A percentile compares a stretch with the other conserved stretches of the same genome.
phyloP scores from a whole-genome alignment of 2,888 invertebrate genomes.

The Brenthis daphne region DNA sequence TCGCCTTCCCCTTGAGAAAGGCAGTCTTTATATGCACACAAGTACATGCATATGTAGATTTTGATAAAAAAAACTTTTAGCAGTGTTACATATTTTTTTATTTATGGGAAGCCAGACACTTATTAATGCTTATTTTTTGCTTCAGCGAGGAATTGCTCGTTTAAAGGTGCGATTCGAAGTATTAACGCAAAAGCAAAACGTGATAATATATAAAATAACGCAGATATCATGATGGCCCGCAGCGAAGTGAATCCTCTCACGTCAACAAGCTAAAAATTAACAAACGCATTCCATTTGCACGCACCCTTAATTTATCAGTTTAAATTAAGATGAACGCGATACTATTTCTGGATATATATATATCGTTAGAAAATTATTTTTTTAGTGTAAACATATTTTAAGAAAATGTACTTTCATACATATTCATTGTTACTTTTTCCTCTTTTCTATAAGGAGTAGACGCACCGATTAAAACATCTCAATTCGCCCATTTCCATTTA shows the following conservation, averaged over 20 bases:
- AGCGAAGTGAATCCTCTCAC: constrained; percentile 54
- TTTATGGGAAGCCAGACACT: constrained; percentile 49
- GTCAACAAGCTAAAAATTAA: constrained; percentile 40
- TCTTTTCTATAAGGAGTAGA: too few relatives aligned
- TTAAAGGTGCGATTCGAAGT: constrained; percentile 41
- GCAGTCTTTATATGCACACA: constrained; percentile 63
- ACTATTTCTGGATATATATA: not conserved
- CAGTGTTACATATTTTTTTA: constrained; percentile 27
- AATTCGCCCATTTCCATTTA: too few relatives aligned
- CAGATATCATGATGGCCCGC: constrained; percentile 55
- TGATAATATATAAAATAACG: constrained; percentile 50
- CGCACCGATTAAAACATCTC: too few relatives aligned
- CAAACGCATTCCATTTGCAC: constrained; percentile 40
- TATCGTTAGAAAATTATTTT: not conserved
- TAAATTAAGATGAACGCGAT: constrained; percentile 21
- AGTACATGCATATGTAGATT: constrained; percentile 56
- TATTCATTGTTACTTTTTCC: too few relatives aligned
- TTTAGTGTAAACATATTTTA: too few relatives aligned
- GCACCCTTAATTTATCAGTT: constrained; percentile 39
- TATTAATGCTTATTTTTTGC: constrained; percentile 67
- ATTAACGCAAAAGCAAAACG: constrained; percentile 35
- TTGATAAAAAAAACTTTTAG: constrained; percentile 70
- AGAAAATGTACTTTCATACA: too few relatives aligned
- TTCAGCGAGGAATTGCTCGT: constrained; percentile 53
- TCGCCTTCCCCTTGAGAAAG: constrained; percentile 74